Conservation (phyloP, 2,113 vertebrate species). For the Forbesichthys agassizii region DNA sequence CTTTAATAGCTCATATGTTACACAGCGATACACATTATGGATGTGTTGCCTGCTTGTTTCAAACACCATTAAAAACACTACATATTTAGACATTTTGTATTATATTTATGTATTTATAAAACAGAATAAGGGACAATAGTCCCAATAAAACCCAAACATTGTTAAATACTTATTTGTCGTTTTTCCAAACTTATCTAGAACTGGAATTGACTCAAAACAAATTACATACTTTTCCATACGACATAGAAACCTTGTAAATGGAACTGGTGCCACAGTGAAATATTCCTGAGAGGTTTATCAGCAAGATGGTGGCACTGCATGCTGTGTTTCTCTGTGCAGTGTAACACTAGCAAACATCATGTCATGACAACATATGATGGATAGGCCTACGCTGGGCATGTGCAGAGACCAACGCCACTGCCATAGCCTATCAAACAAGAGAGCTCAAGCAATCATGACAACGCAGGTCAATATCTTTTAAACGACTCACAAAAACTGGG, state of each 20-base stretch:
- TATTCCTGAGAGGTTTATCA: slow-evolving; percentile 30
- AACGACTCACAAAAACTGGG: slow-evolving; percentile 2
- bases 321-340: slow-evolving; percentile 31
- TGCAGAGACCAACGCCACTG: slow-evolving; percentile 11
- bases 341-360: slow-evolving; percentile 42
- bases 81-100: too few species aligned
- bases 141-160: too few species aligned
- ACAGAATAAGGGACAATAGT: too few species aligned
- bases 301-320: slow-evolving; percentile 33
- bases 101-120: too few species aligned
- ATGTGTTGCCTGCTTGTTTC: too few species aligned
- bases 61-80: too few species aligned
- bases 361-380: slow-evolving; percentile 53
- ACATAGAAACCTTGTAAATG: neutral
- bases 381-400: slow-evolving; percentile 44
- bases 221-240: too few species aligned
- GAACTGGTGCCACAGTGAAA: slow-evolving; percentile 35
- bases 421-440: slow-evolving; percentile 19
- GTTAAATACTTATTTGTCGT: too few species aligned
- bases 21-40: too few species aligned
- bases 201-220: too few species aligned
- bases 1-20: too few species aligned
- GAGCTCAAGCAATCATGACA: slow-evolving; percentile 24
- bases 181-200: too few species aligned
- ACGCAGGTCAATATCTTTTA: slow-evolving; percentile 27